Base-by-base conservation (phyloP, 2,797 vertebrate species). In the Tapera naevia region DNA sequence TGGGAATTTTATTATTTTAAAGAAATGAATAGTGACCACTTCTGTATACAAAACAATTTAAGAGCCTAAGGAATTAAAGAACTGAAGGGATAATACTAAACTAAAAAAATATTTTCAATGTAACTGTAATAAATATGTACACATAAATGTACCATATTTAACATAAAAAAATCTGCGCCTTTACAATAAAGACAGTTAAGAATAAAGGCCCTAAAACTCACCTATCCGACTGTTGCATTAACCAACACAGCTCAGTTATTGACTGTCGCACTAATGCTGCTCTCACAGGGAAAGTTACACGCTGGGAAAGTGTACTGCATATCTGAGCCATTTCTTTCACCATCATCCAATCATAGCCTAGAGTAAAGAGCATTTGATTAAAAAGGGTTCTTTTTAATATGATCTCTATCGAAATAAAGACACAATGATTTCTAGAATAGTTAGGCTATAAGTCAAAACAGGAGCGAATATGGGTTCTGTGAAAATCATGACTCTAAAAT, bases 271-370 rank as follows among this genome's bases (percentile, higher is more conserved):
- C 93, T 18, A 99, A 97, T 7, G 97, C 98, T 5, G 98, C 99
- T 79, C 99, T 97, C 7, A 99, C 98, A 1, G 99, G 98, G 86
- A 99, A 99, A 1, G 98, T 99, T 53, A 99, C 96, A 0, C 98
- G 98, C 91, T 99, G 98, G 58, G 61, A 91, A 43, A 99, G 96
- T 1, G 57, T 21, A 14, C 24, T 92, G 88, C 99, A 99, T 14
- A 98, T 94, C 21, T 70, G 91, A 83, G 98, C 97, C 99, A 99
- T 99, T 92, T 96, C 96, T 64, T 92, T 97, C 93, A 99, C 98
- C 98, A 98, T 98, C 24, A 97, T 87, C 99, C 98, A 99, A 64
- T 95, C 98, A 91, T 99, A 99, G 17, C 99, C 99, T 99, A 91
- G 67, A 93, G 87, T 22, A 80, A 88, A 87, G 70, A 88, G 7